Evolutionary conservation across 2,888 invertebrate genomes (phyloP).

Genomic region (Margaritifera margaritifera): DNA sequence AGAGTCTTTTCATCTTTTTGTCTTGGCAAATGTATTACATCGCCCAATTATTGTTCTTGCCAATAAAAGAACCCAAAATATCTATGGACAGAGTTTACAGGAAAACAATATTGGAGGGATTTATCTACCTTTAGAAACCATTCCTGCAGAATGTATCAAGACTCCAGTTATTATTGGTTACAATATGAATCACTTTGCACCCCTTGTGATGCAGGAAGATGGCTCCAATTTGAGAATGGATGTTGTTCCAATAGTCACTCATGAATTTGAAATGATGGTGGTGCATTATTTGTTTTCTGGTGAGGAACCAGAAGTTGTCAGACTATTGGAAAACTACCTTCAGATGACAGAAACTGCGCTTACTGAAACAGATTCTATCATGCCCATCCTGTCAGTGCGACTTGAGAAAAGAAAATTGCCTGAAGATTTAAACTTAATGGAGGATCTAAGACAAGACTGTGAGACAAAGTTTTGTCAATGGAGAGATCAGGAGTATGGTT

Average conservation of each 20-base stretch:
- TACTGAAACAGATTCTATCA: conserved; percentile 15
- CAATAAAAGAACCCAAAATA: conserved; percentile 47
- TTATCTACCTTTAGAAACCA: conserved; percentile 67
- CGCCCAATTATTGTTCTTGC: conserved; percentile 69
- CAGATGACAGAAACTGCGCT: conserved; percentile 43
- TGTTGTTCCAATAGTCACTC: conserved; percentile 54
- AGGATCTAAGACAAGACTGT: conserved; percentile 37
- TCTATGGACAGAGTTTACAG: conserved; percentile 55
- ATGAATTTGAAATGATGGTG: conserved; percentile 44
- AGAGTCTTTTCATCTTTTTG: conserved; percentile 69
- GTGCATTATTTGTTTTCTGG: conserved; percentile 52
- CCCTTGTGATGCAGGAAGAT: conserved; percentile 51
- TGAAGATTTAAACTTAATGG: conserved; percentile 40
- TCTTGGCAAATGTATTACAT: conserved; percentile 64
- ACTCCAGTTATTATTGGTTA: conserved; percentile 66
- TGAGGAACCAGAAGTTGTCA: conserved; percentile 50
- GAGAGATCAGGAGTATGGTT: no score
- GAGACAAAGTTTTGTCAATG: conserved; percentile 25
- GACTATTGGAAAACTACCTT: conserved; percentile 54
- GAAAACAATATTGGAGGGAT: conserved; percentile 65
- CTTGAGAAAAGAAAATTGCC: conserved; percentile 32
- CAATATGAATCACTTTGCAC: conserved; percentile 65
- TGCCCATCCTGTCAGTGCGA: conserved; percentile 42
- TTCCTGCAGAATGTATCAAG: conserved; percentile 44
- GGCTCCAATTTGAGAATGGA: conserved; percentile 14